Evolutionary conservation across 2,888 invertebrate species (phyloP).

Genomic region (Cantharis flavilabris): DNA sequence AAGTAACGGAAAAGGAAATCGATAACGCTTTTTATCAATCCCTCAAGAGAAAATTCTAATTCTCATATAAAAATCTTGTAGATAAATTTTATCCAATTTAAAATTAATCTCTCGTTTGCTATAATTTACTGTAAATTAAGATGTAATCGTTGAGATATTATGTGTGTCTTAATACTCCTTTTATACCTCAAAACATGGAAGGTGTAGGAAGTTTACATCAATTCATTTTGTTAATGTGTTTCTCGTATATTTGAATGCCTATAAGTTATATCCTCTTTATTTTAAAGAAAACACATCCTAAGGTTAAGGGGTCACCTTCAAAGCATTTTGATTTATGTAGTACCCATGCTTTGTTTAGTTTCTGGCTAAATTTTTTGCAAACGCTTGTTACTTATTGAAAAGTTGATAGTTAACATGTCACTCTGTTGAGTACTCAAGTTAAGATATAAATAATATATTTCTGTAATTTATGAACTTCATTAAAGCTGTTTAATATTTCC

Average conservation of each 20-base stretch:
- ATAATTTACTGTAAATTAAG: neutral
- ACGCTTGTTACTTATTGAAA: neutral
- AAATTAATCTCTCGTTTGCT: neutral
- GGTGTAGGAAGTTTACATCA: neutral
- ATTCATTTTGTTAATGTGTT: neutral
- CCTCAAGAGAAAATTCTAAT: neutral
- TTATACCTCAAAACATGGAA: neutral
- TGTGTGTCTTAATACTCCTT: neutral
- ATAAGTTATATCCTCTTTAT: neutral
- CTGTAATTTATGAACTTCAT: neutral
- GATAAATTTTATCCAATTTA: neutral
- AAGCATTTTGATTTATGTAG: neutral
- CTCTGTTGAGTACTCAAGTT: neutral
- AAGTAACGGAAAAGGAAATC: neutral
- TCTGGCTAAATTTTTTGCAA: neutral
- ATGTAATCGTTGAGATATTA: neutral
- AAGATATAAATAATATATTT: neutral
- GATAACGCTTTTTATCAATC: neutral
- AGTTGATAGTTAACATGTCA: neutral
- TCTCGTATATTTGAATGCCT: neutral
- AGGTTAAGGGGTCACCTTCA: slow-evolving; percentile 21
- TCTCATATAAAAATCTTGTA: neutral
- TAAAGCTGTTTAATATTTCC: neutral
- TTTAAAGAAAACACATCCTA: slow-evolving; percentile 30
- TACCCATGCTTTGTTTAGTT: neutral